Evolutionary conservation across 2,797 vertebrate species (phyloP), one percentile per base, ranked within the genome.

Genomic region (Poecilia gillii): DNA sequence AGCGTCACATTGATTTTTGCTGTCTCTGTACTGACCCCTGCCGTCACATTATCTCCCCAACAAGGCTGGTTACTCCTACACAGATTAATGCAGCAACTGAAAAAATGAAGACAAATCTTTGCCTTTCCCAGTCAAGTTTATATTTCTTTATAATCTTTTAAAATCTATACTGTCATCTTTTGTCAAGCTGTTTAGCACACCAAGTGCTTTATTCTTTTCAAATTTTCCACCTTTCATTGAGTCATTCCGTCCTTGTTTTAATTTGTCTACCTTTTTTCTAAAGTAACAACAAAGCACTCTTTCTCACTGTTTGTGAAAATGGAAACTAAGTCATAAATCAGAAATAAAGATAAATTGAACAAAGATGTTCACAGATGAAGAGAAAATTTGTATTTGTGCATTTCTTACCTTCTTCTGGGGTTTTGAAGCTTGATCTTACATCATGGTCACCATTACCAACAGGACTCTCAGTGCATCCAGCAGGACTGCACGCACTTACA

Each of bases 331-430:
- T 78, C 62, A 64, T 23, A 76, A 39, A 78, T 78, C 0, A 76
- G 74, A 51, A 31, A 70, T 64, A 76, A 6, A 0, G 16, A 81
- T 6, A 14, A 7, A 74, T 3, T 73, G n/a, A 59, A 31, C 53
- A 11, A 28, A 74, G 75, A 0, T 73, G 13, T 76, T 72, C n/a
- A 77, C 1, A 16, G 5, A 23, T 33, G 23, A 23, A 68, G 18
- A 68, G 64, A 68, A 68, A 68, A 2, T 0, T 28, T 80, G 41
- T 74, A 13, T 49, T 49, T 87, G 8, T 74, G 41, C 64, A 36
- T 82, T 80, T 79, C 57, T 68, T 97, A 99, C 98, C 98, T 97
- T 98, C 97, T 95, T 98, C 96, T 79, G 96, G 97, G 95, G 97
- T 99, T 94, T 95, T 97, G 94, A 99, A 92, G 94, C 95, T 95